Evolutionary conservation across 2,113 vertebrate species (phyloP), one percentile per base, ranked within the genome.

Genomic region (Heloderma charlesbogerti): DNA sequence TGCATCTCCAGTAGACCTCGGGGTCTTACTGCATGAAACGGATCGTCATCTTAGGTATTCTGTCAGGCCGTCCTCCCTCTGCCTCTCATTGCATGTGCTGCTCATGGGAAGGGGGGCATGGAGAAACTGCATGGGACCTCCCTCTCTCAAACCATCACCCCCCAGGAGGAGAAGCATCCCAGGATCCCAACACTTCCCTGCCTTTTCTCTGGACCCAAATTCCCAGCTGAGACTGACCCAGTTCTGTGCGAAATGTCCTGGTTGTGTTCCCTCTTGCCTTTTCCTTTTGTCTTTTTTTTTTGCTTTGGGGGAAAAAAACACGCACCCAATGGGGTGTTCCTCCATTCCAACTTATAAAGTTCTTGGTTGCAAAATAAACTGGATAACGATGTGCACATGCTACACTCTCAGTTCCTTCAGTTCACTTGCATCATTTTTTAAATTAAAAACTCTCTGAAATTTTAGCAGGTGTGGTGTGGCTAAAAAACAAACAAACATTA

Each of bases 331-430:
- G 84, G 82, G 92, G 92, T 91, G 72, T 92, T 96, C 95, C 92
- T 96, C 95, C 94, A n/a, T 95, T 92, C 92, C 90, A 85, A 94
- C 92, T n/a, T 92, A 97, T 97, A 97, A 97, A 98, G 95, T 93
- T 96, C 95, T 95, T 69, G 94, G 94, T 97, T 95, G 92, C n/a
- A n/a, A n/a, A n/a, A n/a, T n/a, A n/a, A n/a, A n/a, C n/a, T n/a
- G n/a, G n/a, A n/a, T n/a, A n/a, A n/a, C n/a, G n/a, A n/a, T n/a
- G n/a, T n/a, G n/a, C n/a, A n/a, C n/a, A n/a, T n/a, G n/a, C n/a
- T n/a, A n/a, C n/a, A n/a, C n/a, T n/a, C n/a, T n/a, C n/a, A n/a
- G n/a, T n/a, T n/a, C n/a, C n/a, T n/a, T n/a, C n/a, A n/a, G n/a
- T n/a, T n/a, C n/a, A n/a, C n/a, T n/a, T n/a, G n/a, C n/a, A n/a